Evolutionary conservation across 2,888 invertebrate genomes (phyloP), one percentile per base, ranked within the genome.

Genomic region (Zhengitettix transpicula): DNA sequence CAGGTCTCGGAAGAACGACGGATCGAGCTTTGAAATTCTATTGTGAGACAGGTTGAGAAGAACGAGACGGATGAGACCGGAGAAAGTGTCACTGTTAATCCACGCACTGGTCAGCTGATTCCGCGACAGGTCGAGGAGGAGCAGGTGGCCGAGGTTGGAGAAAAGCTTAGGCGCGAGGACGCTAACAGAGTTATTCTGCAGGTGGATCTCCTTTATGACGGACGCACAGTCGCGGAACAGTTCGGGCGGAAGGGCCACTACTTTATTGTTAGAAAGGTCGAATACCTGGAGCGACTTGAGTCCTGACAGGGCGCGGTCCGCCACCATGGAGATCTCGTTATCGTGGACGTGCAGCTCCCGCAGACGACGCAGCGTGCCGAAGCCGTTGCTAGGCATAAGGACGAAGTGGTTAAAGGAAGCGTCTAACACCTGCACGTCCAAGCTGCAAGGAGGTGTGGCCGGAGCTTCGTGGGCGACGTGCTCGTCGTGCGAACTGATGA

Each of bases 111-210:
- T 87, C 62, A 94, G 78, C 71, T 87, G 85, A 75, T 94, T 94
- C 70, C 82, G 83, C 52, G 91, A 90, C 69, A 94, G 75, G 75
- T 94, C 92, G 65, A 94, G 75, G 1, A 86, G 85, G 66, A 85
- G 79, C 66, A 95, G 76, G 69, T 87, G 89, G 67, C 85, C 85
- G 66, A 93, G 77, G 72, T 89, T 87, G n/a, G 87, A 82, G 70
- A 95, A 89, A 59, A 94, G 78, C 65, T 87, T 87, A 1, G 90
- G 88, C 65, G 91, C 87, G 65, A 94, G 78, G 54, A 87, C 86
- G 71, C 86, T 85, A 67, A 95, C 86, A 28, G 91, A 89, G 78
- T 94, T 94, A 75, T 93, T 93, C 74, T 91, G 89, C 71, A 93
- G 76, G 74, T 91, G 87, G 69, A 94, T 84, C 75, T 93, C 92